Evolutionary conservation across 2,888 invertebrate genomes (phyloP).

Genomic region (Tribolium freemani): DNA sequence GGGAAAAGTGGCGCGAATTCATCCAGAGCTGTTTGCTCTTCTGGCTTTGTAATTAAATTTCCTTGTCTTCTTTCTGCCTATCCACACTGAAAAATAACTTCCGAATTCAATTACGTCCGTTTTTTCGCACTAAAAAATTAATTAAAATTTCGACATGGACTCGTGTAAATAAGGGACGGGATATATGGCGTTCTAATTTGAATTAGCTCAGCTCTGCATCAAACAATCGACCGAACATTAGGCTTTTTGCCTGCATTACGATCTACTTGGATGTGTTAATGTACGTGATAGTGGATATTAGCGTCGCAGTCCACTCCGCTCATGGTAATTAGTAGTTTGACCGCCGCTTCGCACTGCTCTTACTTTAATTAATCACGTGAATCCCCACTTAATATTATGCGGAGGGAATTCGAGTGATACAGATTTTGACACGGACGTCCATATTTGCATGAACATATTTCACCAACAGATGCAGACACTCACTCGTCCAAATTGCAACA

Average conservation of each 20-base stretch:
- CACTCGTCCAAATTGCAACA: neutral
- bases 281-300: conserved; percentile 32
- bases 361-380: conserved; percentile 52
- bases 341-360: conserved; percentile 48
- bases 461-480: conserved; percentile 5
- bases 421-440: conserved; percentile 6
- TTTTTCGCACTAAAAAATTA: conserved; percentile 41
- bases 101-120: conserved; percentile 37
- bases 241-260: conserved; percentile 32
- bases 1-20: conserved; percentile 46
- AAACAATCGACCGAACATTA: conserved; percentile 29
- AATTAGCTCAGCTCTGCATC: conserved; percentile 8
- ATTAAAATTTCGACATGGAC: conserved; percentile 38
- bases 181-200: conserved; percentile 25
- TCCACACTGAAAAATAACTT: conserved; percentile 41
- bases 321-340: conserved; percentile 51
- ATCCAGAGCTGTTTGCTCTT: conserved; percentile 48
- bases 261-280: conserved; percentile 31
- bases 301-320: conserved; percentile 47
- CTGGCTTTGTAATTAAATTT: conserved; percentile 52
- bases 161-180: conserved; percentile 21
- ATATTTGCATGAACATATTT: conserved; percentile 8
- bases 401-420: conserved; percentile 43
- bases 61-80: conserved; percentile 38
- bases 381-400: conserved; percentile 46